Evolutionary conservation across 1,140 invertebrate species (phyloP), one percentile per base, ranked within the genome.

Genomic region (Diabrotica virgifera): DNA sequence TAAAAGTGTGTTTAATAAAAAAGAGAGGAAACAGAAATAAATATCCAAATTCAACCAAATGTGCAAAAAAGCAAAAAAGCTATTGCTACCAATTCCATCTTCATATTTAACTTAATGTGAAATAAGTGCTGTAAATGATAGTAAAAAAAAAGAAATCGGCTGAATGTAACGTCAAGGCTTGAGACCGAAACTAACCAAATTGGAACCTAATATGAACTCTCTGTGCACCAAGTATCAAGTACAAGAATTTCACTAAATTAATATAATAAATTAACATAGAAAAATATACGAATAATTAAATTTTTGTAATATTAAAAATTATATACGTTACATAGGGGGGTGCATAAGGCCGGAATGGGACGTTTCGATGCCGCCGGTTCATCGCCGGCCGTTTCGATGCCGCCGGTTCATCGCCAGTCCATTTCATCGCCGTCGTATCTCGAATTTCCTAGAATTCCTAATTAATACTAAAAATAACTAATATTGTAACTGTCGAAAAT

Each of bases 141-240:
- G 4, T 46, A 5, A n/a, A n/a, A 46, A 46, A 46, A 46, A 46
- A 46, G 40, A 46, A 46, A 46, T 24, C 24, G 8, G 50, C 12
- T 63, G 58, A 2, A 52, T 54, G 53, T 61, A 38, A 8, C 36
- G 35, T 55, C 4, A 36, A 10, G 50, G 64, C n/a, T n/a, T n/a
- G n/a, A n/a, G n/a, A n/a, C n/a, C 61, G 35, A 68, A 52, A n/a
- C 62, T 65, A 52, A 64, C 64, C 52, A 36, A 52, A 62, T 36
- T 60, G 51, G 51, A 63, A 63, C 24, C 36, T 63, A 56, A 62
- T 53, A 54, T 53, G 37, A 62, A 58, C 57, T 63, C 52, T 63
- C 51, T 46, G n/a, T 46, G 5, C 5, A 46, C 3, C 40, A 46
- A 46, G 40, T n/a, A 46, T 6, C 40, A 46, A 36, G 13, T 5